Evolutionary conservation across 1,140 invertebrate species (phyloP).

Genomic region (Physella acuta): DNA sequence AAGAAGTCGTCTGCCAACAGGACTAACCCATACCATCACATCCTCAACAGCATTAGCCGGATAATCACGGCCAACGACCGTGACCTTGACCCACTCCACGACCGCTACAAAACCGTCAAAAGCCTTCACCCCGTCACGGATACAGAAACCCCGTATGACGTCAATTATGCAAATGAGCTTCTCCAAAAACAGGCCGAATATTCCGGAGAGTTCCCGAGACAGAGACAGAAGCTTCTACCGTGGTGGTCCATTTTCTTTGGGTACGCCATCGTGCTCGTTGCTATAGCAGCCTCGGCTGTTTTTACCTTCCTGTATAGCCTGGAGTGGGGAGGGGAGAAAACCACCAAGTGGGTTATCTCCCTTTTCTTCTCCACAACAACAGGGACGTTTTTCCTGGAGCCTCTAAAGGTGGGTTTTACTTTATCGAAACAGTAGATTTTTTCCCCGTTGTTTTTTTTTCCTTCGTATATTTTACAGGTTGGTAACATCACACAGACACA

Average conservation of each 20-base stretch:
- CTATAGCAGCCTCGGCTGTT: slow-evolving; percentile 57
- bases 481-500: no score
- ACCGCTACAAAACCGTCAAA: no score
- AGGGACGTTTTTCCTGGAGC: slow-evolving; percentile 63
- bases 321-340: slow-evolving; percentile 63
- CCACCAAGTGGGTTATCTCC: slow-evolving; percentile 62
- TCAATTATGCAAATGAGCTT: no score
- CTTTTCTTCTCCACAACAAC: slow-evolving; percentile 62
- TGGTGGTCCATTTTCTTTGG: slow-evolving; percentile 45
- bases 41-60: no score
- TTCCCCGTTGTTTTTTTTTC: no score
- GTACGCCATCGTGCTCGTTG: slow-evolving; percentile 51
- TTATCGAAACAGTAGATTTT: no score
- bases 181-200: no score
- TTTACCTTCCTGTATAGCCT: slow-evolving; percentile 64
- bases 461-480: no score
- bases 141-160: slow-evolving; percentile 13
- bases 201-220: neutral
- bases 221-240: slow-evolving; percentile 24
- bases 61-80: no score
- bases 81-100: no score
- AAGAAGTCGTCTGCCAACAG: neutral
- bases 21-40: no score
- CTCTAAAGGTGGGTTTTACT: slow-evolving; percentile 61
- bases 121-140: neutral